Evolutionary conservation across 2,113 vertebrate genomes (phyloP), one percentile per base, ranked within the genome.

Genomic region (Aleadryas rufinucha): DNA sequence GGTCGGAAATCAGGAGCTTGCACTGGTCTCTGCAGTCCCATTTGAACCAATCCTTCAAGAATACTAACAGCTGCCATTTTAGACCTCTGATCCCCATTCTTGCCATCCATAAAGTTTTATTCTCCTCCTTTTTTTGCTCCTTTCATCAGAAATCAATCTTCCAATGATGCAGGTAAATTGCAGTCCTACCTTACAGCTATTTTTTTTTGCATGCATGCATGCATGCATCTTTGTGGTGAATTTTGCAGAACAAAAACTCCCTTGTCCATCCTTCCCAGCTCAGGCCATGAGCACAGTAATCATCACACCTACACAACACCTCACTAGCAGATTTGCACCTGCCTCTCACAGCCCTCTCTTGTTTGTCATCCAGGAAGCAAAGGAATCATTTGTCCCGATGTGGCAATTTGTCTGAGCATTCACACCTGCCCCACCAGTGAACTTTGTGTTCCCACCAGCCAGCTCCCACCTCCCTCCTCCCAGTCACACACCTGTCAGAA

Each of bases 51-150:
- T 84, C 86, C 61, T 93, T 87, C 80, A 96, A 87, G 80, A 90
- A 87, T 57, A 94, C 95, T 78, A 96, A 92, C 61, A 90, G 87
- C 89, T 95, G 91, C 91, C 89, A 92, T 96, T 97, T 95, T 85
- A 96, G 87, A 84, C 83, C 86, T 90, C 76, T 61, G 76, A 69
- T 87, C 65, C 28, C 86, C 53, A 49, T 81, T 86, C 86, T 60
- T 90, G 41, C 88, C 71, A 49, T 42, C 85, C 63, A 71, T 82
- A 94, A 94, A 94, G 92, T 89, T 86, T 94, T 88, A 81, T 86
- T 90, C 64, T n/a, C 28, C 18, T 63, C 52, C 47, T 11, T 90
- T 70, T 89, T 65, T 64, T 39, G 16, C 68, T 91, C 35, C 23
- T 87, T 92, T 61, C 76, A 83, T 76, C 77, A 93, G 83, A 89